Conservation (phyloP, 2,797 vertebrate species). For the Streptopelia turtur region DNA sequence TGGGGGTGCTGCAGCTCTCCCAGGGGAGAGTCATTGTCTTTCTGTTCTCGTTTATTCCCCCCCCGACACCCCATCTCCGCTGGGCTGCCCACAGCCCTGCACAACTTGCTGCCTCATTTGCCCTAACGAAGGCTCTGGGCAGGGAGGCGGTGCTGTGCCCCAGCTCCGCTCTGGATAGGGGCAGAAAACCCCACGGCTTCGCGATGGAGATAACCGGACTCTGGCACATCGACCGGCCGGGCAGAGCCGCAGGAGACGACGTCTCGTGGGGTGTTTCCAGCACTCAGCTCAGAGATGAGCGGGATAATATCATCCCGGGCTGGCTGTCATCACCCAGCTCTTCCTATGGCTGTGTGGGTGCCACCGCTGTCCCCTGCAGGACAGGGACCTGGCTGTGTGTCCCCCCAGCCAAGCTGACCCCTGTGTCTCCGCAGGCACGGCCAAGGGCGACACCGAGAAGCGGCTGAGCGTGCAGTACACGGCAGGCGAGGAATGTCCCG, state of each 20-base stretch:
- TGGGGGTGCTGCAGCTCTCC: neutral
- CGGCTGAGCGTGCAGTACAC: constrained; percentile 80
- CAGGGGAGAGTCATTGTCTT: fast-evolving
- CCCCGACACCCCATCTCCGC: neutral
- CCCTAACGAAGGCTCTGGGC: fast-evolving
- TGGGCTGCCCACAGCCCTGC: neutral
- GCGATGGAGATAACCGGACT: fast-evolving
- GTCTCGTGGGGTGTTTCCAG: neutral
- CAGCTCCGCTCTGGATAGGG: fast-evolving
- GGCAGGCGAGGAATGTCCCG: constrained; percentile 78
- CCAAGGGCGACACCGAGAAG: constrained; percentile 79
- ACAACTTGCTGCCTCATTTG: fast-evolving
- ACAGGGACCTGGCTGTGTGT: neutral
- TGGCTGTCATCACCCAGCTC: fast-evolving
- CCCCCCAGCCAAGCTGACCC: neutral
- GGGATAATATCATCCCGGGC: fast-evolving
- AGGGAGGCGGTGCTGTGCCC: neutral
- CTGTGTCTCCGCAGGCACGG: constrained; percentile 68
- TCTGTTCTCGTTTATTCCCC: neutral
- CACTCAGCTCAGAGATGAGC: neutral
- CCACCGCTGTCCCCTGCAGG: no score
- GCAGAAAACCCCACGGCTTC: neutral
- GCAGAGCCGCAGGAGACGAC: fast-evolving
- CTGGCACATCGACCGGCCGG: fast-evolving
- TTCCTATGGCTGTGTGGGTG: fast-evolving